Conservation (phyloP, 2,797 vertebrate species). For the Ctenochaetus hawaiiensis region DNA sequence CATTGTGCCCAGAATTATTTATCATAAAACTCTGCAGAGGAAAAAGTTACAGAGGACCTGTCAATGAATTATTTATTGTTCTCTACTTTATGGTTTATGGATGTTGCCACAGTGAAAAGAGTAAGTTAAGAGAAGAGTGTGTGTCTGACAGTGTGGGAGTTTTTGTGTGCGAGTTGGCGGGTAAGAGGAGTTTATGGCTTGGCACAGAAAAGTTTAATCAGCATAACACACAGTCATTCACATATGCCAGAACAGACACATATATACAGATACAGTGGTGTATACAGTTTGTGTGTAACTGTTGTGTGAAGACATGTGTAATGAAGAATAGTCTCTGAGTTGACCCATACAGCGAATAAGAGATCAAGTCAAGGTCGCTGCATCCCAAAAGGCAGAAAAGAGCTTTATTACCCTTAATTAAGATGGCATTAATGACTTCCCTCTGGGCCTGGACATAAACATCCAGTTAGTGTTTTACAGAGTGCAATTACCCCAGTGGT, state of each 20-base stretch:
- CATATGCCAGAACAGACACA: constrained; percentile 7
- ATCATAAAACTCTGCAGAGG: constrained; percentile 6
- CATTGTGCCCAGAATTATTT: constrained; percentile 44
- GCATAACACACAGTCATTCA: constrained; percentile 23
- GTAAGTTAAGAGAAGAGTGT: constrained; percentile 20
- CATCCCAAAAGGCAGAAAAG: constrained; percentile 70
- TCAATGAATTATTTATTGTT: constrained; percentile 60
- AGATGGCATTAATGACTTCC: constrained; percentile 85
- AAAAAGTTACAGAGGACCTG: constrained; percentile 30
- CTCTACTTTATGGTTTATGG: constrained; percentile 40
- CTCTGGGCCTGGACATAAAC: constrained; percentile 81
- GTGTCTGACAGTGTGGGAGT: constrained; percentile 1
- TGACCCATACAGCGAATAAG: constrained; percentile 39
- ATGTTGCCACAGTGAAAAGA: constrained; percentile 35
- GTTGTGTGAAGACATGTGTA: constrained; percentile 60
- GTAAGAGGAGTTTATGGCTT: constrained; percentile 45
- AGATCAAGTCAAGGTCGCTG: constrained; percentile 76
- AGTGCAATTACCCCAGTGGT: constrained; percentile 80
- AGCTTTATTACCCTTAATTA: constrained; percentile 83
- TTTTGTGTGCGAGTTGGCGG: constrained; percentile 26
- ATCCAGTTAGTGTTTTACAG: constrained; percentile 83
- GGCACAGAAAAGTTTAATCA: constrained; percentile 47
- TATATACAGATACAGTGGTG: constrained; percentile 27
- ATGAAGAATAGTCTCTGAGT: constrained; percentile 58
- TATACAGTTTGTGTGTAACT: constrained; percentile 57